Evolutionary conservation across 2,113 vertebrate species (phyloP), one percentile per base, ranked within the genome.

Genomic region (Etheostoma cragini): DNA sequence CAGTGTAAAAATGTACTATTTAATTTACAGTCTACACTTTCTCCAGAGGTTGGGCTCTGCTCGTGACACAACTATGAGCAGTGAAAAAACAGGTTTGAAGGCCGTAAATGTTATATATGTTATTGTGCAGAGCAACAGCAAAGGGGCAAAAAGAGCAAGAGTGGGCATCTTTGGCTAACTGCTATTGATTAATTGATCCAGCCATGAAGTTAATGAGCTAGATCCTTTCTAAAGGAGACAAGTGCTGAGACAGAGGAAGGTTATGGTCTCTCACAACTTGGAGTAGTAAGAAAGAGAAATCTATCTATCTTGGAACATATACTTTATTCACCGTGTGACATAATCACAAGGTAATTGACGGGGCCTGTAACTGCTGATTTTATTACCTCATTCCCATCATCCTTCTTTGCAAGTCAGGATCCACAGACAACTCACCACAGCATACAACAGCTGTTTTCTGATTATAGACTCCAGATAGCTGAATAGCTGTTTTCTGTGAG

Each of bases 121-220:
- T 56, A 73, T 71, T 54, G 61, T 82, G 81, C 56, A 33, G 50
- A 71, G 58, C 56, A 85, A 78, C 65, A 68, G 80, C 72, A 66
- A 61, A 85, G 56, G 80, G 82, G 62, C 54, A 76, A 88, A 92
- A 87, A 74, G 61, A 82, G 82, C 77, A 62, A 58, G 86, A 87
- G 80, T 83, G 86, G 88, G 88, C 89, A 90, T 91, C 89, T 92
- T 93, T 86, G 70, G 78, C 85, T 93, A 94, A 93, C 92, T 91
- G 87, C 89, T 94, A 92, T 93, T 83, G 94, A 94, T 94, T 94
- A 94, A 93, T 94, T 94, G 94, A 91, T 94, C 82, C 52, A 75
- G 76, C 90, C 87, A 85, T 91, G 90, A 93, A 92, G 91, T 92
- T 94, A 94, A 94, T 94, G 94, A 93, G 91, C 85, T 92, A 87